Evolutionary conservation across 2,888 invertebrate genomes (phyloP).

Genomic region (Masnerella sp.): DNA sequence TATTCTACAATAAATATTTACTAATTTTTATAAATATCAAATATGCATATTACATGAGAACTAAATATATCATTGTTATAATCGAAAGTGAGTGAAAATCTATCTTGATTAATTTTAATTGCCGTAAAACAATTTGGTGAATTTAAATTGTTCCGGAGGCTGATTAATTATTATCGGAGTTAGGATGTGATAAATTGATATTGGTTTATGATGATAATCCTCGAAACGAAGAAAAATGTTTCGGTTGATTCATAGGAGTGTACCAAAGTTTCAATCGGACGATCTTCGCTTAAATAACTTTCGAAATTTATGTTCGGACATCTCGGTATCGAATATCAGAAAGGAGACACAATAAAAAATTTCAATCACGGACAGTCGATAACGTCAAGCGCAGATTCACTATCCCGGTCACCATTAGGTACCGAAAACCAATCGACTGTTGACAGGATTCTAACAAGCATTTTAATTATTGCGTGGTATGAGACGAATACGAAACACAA

Average conservation of each 20-base stretch:
- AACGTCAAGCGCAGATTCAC: slow-evolving; percentile 21
- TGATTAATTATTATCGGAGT: slow-evolving; percentile 37
- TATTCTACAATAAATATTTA: not conserved
- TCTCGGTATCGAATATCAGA: slow-evolving; percentile 52
- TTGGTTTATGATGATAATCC: slow-evolving; percentile 50
- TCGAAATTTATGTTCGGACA: slow-evolving; percentile 51
- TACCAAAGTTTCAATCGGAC: slow-evolving; percentile 56
- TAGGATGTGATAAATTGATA: slow-evolving; percentile 49
- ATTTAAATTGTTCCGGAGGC: slow-evolving; percentile 11
- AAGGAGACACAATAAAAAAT: slow-evolving; percentile 53
- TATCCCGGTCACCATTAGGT: slow-evolving; percentile 51
- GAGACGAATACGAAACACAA: slow-evolving; percentile 50
- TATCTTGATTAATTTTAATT: slow-evolving; percentile 22
- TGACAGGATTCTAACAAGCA: slow-evolving; percentile 68
- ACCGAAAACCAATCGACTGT: slow-evolving; percentile 70
- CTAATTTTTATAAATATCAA: too few relatives aligned
- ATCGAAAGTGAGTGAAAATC: slow-evolving; percentile 5
- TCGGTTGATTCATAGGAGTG: slow-evolving; percentile 52
- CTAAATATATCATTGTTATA: too few relatives aligned
- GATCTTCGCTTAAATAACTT: slow-evolving; percentile 36
- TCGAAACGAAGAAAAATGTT: slow-evolving; percentile 52
- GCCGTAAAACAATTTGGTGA: slow-evolving; percentile 35
- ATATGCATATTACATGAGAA: too few relatives aligned
- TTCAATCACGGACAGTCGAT: slow-evolving; percentile 55
- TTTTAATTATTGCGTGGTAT: slow-evolving; percentile 70